Conservation (phyloP, 1,140 invertebrate genomes). For the Psilanteris sp. region DNA sequence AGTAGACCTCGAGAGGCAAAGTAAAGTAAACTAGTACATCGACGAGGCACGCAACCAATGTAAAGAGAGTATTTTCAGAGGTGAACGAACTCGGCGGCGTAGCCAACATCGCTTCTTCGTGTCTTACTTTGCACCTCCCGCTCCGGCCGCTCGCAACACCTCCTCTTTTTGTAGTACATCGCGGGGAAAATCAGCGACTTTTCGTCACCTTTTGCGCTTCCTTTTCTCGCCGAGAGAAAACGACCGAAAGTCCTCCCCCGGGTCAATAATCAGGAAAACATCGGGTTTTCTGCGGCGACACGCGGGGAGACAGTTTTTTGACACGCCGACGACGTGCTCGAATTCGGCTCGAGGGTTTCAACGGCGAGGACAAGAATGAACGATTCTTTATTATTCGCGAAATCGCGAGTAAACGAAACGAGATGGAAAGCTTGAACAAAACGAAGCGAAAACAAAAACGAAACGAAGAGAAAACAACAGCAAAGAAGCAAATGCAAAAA, state of each 20-base stretch:
- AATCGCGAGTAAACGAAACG: no score
- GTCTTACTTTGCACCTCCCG: conserved; percentile 71
- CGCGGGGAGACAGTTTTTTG: no score
- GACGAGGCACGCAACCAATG: conserved; percentile 74
- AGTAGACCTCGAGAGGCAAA: conserved; percentile 65
- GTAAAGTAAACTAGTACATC: conserved; percentile 79
- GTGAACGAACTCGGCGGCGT: conserved; percentile 74
- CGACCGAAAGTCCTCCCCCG: conserved; percentile 5
- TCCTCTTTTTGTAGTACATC: conserved; percentile 48
- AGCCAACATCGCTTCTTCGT: conserved; percentile 68
- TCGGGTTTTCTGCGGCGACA: no score
- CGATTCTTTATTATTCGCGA: no score
- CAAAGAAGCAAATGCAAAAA: no score
- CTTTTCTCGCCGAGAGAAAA: conserved; percentile 46
- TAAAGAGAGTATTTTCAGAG: conserved; percentile 78
- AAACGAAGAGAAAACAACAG: no score
- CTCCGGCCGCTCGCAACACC: conserved; percentile 14
- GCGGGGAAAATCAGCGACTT: conserved; percentile 69
- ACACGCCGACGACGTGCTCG: no score
- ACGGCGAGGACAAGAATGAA: no score
- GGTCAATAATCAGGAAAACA: not conserved
- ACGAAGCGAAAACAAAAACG: no score
- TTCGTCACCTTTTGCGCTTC: conserved; percentile 56
- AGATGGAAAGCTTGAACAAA: no score
- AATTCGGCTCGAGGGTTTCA: no score